Percentiles rank a stretch among this genome's conserved stretches.
Conservation (phyloP, 2,888 invertebrate genomes). For the Nipponacmea schrenckii region DNA sequence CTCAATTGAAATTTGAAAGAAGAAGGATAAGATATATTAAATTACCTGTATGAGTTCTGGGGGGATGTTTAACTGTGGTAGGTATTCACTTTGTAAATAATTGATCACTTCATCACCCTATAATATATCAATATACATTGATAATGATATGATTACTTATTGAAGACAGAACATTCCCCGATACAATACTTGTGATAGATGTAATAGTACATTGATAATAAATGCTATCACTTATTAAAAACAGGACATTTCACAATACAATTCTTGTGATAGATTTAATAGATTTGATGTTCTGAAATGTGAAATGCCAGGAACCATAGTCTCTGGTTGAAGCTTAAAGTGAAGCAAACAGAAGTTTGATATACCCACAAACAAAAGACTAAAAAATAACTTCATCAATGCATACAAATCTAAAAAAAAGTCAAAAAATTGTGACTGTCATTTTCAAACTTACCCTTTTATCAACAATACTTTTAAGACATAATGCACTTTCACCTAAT, state of each 20-base stretch:
- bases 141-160: too few species aligned
- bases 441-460: conserved; percentile 47
- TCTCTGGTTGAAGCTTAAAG: too few species aligned
- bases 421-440: too few species aligned
- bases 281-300: too few species aligned
- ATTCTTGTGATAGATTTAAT: too few species aligned
- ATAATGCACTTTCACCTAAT: conserved; percentile 55
- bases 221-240: too few species aligned
- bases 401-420: not conserved
- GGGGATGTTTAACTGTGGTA: conserved; percentile 68
- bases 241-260: too few species aligned
- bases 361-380: too few species aligned
- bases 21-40: not conserved
- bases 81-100: conserved; percentile 68
- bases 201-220: not conserved
- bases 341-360: too few species aligned
- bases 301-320: not conserved
- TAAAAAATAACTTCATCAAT: too few species aligned
- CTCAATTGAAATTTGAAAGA: conserved; percentile 12
- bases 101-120: conserved; percentile 69
- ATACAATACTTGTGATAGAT: too few species aligned
- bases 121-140: not conserved
- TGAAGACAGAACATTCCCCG: too few species aligned
- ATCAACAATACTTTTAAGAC: conserved; percentile 58
- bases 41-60: conserved; percentile 60